Percentiles rank a stretch among this genome's conserved stretches.
These are phyloP conservation scores for Rousettus leschenaultii DNA, from an alignment of 2,113 vertebrate genomes.

Conservation along the genomic window DNA sequence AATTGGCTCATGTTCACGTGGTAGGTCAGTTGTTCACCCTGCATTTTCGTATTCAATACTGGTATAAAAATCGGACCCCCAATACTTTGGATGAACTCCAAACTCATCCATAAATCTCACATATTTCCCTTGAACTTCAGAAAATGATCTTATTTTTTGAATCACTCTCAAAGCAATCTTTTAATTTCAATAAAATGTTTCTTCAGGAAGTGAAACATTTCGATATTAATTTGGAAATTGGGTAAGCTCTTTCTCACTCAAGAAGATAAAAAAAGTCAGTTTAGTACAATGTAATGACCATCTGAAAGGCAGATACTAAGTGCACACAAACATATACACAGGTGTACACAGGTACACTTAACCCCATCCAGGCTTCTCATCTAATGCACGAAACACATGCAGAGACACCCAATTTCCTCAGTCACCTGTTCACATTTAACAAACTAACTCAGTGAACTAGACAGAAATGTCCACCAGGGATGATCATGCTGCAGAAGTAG, in stretches of 20 bases:
- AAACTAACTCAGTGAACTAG: neutral
- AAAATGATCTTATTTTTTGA: slow-evolving; percentile 40
- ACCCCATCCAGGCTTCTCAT: neutral
- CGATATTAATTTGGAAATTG: neutral
- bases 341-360: neutral
- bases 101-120: neutral
- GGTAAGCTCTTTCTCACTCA: neutral
- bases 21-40: neutral
- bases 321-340: neutral
- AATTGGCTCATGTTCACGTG: neutral
- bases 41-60: neutral
- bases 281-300: neutral
- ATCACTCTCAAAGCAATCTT: slow-evolving; percentile 50
- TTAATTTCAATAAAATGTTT: slow-evolving; percentile 34
- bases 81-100: neutral
- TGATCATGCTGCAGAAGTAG: neutral
- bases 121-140: neutral
- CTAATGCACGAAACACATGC: neutral
- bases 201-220: neutral
- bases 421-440: neutral
- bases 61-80: neutral
- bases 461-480: neutral
- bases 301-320: neutral
- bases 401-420: neutral
- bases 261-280: neutral